Percentiles rank a stretch among this genome's conserved stretches.
Conservation (phyloP, 92 coral and sea anemone genomes). For the Zoanthus sansibaricus region DNA sequence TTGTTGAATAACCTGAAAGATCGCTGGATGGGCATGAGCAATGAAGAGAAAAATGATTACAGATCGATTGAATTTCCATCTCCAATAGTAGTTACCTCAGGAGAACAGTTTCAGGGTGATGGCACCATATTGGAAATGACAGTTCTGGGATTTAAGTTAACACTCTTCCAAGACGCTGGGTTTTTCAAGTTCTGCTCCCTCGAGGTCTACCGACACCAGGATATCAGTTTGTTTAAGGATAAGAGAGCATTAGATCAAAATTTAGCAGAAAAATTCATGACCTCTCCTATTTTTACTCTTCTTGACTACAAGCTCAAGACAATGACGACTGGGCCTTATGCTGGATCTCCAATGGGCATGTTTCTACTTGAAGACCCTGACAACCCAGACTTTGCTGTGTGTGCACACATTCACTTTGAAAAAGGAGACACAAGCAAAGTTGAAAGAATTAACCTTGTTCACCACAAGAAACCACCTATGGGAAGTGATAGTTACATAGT, state of each 20-base stretch:
- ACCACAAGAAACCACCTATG: constrained; percentile 41
- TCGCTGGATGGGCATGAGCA: too few relatives aligned
- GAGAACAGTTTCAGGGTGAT: too few relatives aligned
- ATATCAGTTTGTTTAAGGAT: too few relatives aligned
- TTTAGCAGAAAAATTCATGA: constrained; percentile 32
- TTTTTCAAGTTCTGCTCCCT: neutral
- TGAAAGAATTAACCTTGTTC: constrained; percentile 50
- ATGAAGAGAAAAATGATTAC: too few relatives aligned
- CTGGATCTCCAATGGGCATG: constrained; percentile 56
- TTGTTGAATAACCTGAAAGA: too few relatives aligned
- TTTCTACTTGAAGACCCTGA: constrained; percentile 54
- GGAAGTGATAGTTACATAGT: neutral
- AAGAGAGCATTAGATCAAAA: constrained; percentile 13
- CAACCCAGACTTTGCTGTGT: constrained; percentile 19
- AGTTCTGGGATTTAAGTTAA: too few relatives aligned
- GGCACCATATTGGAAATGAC: too few relatives aligned
- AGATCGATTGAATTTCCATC: too few relatives aligned
- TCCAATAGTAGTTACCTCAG: too few relatives aligned
- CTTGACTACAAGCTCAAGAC: constrained; percentile 66
- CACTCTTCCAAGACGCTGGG: too few relatives aligned
- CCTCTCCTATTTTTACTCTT: neutral
- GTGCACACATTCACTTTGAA: constrained; percentile 64
- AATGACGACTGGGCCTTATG: neutral
- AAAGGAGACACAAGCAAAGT: neutral
- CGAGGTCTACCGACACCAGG: neutral